Base-by-base conservation (phyloP, 2,797 vertebrate genomes). In the Labeo calbasu region DNA sequence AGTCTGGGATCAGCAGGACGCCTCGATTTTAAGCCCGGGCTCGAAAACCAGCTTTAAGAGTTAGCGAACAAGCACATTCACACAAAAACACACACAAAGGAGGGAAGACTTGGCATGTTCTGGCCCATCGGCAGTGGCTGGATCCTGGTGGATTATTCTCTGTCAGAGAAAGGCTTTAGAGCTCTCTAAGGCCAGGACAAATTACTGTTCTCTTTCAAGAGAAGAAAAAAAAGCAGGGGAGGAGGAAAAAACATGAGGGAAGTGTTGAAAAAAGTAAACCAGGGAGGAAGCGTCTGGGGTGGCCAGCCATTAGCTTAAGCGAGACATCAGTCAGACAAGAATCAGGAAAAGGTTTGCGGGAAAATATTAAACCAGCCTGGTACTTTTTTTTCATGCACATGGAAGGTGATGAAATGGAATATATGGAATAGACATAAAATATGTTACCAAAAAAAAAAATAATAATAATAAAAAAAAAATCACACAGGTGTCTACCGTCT, bases 91-190 rank as follows among this genome's bases (percentile, higher is more conserved):
- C 83, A 84, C 81, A 85, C 84, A 83, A 71, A 87, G 61, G 36
- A 76, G 46, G 78, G 81, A 84, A 68, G 65, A 79, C 57, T 61
- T 82, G 87, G 86, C 85, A 59, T 89, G 86, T 88, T 85, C 79
- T 85, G 69, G 84, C 89, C 83, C 87, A 87, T 89, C 83, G 66
- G 84, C 68, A 43, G 65, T 65, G 81, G 25, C 59, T 72, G 81
- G 85, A 89, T 88, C 78, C 84, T 86, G 57, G 75, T 85, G 86
- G 88, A 89, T 90, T 91, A 90, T 84, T 70, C 77, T 72, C 84
- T 87, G 88, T 88, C 89, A 90, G 83, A 83, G 79, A 78, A 81
- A 85, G 80, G 88, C 83, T 90, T 88, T 86, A 85, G 78, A 71
- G 85, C 79, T 83, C 82, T 65, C 78, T 83, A 80, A 83, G 81